Conservation (phyloP, 1,140 invertebrate species). For the Varroa destructor region DNA sequence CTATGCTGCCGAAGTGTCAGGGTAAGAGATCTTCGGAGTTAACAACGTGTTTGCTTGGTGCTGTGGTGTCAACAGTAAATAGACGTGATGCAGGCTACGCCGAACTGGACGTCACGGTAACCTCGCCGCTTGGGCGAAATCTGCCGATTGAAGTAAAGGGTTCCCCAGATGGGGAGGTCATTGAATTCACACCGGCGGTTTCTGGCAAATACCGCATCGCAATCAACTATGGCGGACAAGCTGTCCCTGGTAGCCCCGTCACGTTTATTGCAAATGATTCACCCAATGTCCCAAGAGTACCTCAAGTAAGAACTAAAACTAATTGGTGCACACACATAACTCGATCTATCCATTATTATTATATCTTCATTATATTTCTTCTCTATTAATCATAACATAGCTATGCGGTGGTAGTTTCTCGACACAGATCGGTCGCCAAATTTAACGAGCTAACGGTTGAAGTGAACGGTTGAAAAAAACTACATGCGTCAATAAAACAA, state of each 20-base stretch:
- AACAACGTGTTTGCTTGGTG: not conserved
- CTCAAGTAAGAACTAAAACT: too few species aligned
- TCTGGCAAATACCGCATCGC: constrained; percentile 78
- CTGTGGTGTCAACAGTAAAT: constrained; percentile 51
- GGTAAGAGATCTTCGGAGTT: not conserved
- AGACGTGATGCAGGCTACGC: constrained; percentile 72
- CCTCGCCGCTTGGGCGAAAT: constrained; percentile 71
- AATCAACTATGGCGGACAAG: constrained; percentile 67
- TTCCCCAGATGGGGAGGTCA: constrained; percentile 55
- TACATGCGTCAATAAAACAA: too few species aligned
- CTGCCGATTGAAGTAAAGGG: constrained; percentile 64
- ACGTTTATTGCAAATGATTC: constrained; percentile 34
- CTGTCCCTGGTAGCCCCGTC: constrained; percentile 44
- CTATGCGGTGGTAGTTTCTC: too few species aligned
- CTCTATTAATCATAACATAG: too few species aligned
- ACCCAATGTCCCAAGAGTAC: not conserved
- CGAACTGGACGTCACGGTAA: constrained; percentile 72
- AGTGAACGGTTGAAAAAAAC: too few species aligned
- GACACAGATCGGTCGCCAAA: too few species aligned
- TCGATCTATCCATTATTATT: too few species aligned
- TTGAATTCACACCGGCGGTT: constrained; percentile 70
- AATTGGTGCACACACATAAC: too few species aligned
- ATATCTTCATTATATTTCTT: too few species aligned
- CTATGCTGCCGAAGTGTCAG: not conserved
- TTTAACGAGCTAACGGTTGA: too few species aligned